phyloP scores from a whole-genome alignment of 2,113 vertebrate species.

The Bubo scandiacus region DNA sequence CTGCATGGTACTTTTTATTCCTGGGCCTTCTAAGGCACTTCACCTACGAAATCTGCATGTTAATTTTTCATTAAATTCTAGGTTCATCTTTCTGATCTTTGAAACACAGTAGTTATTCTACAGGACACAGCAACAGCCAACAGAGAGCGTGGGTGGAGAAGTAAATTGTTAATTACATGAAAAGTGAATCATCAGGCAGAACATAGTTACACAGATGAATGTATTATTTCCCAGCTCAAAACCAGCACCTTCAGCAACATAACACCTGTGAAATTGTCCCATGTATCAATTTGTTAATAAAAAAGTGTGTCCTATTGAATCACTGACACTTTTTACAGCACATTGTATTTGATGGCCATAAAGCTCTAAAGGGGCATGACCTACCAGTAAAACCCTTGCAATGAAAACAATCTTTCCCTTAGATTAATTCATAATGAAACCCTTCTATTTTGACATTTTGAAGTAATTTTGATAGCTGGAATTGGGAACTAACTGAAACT shows the following conservation, averaged over 20 bases:
- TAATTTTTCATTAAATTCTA: conserved; percentile 1
- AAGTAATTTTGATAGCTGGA: conserved; percentile 8
- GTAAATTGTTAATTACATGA: background rate
- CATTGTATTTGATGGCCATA: background rate
- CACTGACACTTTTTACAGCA: background rate
- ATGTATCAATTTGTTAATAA: background rate
- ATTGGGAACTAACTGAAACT: conserved; percentile 27
- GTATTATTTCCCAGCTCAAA: background rate
- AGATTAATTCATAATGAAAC: conserved; percentile 1
- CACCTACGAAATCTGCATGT: background rate
- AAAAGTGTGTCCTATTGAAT: background rate
- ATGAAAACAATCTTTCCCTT: conserved; percentile 23
- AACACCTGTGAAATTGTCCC: background rate
- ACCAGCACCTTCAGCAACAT: background rate
- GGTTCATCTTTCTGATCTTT: background rate
- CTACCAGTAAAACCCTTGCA: background rate
- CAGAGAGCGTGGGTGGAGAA: background rate
- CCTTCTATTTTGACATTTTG: background rate
- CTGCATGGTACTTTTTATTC: background rate
- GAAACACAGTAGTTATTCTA: background rate
- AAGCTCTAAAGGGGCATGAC: background rate
- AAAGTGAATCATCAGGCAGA: background rate
- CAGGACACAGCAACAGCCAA: background rate
- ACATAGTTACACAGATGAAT: background rate
- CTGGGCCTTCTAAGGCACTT: background rate